Conservation (phyloP, 1,140 invertebrate genomes). For the Bombus polaris region DNA sequence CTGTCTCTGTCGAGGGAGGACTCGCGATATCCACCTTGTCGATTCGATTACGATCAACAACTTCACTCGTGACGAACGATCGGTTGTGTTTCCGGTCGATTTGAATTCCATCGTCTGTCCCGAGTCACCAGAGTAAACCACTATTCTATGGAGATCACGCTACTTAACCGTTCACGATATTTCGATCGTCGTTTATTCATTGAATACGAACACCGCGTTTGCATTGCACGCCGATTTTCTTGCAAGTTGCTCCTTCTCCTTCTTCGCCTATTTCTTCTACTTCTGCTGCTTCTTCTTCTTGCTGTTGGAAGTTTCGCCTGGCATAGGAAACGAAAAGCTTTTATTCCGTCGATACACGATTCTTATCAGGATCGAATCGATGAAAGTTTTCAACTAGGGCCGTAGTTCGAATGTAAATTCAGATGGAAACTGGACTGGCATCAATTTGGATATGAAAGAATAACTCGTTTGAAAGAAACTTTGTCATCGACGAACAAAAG, state of each 20-base stretch:
- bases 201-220: background rate
- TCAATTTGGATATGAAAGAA: slow-evolving; percentile 49
- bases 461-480: slow-evolving; percentile 55
- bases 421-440: slow-evolving; percentile 37
- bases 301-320: background rate
- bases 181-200: background rate
- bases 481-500: slow-evolving; percentile 31
- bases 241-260: too few species aligned
- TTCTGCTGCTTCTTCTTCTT: too few species aligned
- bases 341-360: background rate
- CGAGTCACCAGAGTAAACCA: background rate
- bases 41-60: slow-evolving; percentile 43
- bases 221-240: background rate
- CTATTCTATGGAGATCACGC: background rate
- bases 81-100: slow-evolving; percentile 16
- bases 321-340: background rate
- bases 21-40: slow-evolving; percentile 19
- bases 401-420: slow-evolving; percentile 56
- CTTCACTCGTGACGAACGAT: slow-evolving; percentile 20
- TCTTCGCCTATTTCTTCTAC: too few species aligned
- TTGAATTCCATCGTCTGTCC: slow-evolving; percentile 9
- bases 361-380: slow-evolving; percentile 34
- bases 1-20: background rate
- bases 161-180: background rate
- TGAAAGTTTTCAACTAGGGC: slow-evolving; percentile 10